phyloP scores from a whole-genome alignment of 2,888 invertebrate genomes.

The Parasteatoda lunata region DNA sequence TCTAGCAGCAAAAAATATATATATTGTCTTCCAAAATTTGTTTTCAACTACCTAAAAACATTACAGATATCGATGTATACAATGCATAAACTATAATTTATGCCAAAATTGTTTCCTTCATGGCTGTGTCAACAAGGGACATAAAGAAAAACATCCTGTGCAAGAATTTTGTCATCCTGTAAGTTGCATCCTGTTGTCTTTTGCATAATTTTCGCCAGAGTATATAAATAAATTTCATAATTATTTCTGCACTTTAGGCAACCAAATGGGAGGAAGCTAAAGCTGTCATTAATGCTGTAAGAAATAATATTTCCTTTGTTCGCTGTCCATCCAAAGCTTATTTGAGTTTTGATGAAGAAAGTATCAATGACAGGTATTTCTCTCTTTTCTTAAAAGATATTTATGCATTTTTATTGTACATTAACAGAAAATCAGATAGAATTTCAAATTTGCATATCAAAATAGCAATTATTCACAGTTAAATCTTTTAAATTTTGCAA shows the following conservation, averaged over 20 bases:
- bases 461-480: not conserved
- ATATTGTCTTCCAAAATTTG: not conserved
- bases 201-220: not conserved
- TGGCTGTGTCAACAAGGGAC: constrained; percentile 79
- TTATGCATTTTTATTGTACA: too few relatives aligned
- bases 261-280: constrained; percentile 75
- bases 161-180: constrained; percentile 80
- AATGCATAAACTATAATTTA: constrained; percentile 80
- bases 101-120: constrained; percentile 83
- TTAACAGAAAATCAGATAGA: too few relatives aligned
- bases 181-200: constrained; percentile 48
- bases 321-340: constrained; percentile 44
- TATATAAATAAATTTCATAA: not conserved
- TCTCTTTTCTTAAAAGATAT: not conserved
- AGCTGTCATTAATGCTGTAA: constrained; percentile 75
- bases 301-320: constrained; percentile 73
- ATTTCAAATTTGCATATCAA: not conserved
- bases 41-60: not conserved
- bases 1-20: not conserved
- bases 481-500: not conserved
- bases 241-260: constrained; percentile 72
- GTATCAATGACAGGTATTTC: constrained; percentile 46
- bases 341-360: constrained; percentile 60
- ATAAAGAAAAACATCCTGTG: constrained; percentile 81
- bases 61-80: constrained; percentile 79